A percentile compares a stretch with the other conserved stretches of the same genome.
Conservation (phyloP, 2,797 vertebrate genomes). For the Aselliscus stoliczkanus region DNA sequence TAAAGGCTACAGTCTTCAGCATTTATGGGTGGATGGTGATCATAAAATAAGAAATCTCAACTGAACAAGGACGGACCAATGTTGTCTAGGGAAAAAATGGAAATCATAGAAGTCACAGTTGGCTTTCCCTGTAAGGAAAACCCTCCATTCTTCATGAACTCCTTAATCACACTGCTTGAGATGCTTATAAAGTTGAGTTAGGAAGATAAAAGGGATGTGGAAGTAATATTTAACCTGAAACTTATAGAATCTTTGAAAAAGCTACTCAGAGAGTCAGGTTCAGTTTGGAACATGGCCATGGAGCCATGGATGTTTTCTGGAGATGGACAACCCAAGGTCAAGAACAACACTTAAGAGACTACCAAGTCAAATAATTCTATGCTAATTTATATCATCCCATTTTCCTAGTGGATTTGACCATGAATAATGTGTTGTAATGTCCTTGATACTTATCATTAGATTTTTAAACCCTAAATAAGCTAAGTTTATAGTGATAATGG, state of each 20-base stretch:
- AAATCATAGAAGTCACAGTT: neutral
- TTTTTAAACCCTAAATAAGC: neutral
- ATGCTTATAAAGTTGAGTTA: neutral
- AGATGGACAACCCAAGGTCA: neutral
- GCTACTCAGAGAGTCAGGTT: neutral
- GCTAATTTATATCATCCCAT: neutral
- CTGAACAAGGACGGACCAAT: neutral
- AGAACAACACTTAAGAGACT: neutral
- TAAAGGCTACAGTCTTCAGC: neutral
- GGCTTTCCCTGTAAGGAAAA: neutral
- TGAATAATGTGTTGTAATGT: neutral
- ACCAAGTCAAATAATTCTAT: neutral
- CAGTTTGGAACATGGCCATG: neutral
- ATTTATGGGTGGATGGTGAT: neutral
- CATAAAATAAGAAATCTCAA: neutral
- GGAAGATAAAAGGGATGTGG: neutral
- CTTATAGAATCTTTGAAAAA: neutral
- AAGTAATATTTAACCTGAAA: neutral
- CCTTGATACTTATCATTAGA: neutral
- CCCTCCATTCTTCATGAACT: neutral
- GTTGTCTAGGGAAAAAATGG: neutral
- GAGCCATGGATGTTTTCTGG: neutral
- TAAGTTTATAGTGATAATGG: neutral
- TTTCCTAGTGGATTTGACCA: neutral
- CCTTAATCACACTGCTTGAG: neutral